Percentiles rank a stretch among this genome's conserved stretches.
These are phyloP conservation scores for Notarius lentiginosus DNA, from an alignment of 2,113 vertebrate species.

Conservation along the genomic window DNA sequence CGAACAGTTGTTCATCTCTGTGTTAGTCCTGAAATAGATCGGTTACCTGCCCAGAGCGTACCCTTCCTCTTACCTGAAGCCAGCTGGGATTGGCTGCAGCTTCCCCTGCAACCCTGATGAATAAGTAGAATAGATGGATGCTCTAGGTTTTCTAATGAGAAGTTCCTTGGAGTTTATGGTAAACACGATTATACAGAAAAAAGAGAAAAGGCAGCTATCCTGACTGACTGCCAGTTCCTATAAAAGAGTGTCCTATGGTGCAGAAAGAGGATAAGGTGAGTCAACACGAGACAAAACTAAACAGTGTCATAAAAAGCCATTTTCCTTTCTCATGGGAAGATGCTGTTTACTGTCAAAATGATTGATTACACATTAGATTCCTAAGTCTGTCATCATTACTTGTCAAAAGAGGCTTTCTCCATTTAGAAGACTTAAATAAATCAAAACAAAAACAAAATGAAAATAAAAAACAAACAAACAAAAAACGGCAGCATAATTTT, in stretches of 20 bases:
- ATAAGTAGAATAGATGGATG: background rate
- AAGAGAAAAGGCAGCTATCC: background rate
- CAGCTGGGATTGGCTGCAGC: too few species aligned
- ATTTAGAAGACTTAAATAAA: background rate
- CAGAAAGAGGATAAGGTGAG: background rate
- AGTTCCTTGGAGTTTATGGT: background rate
- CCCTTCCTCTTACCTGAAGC: too few species aligned
- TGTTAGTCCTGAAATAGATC: too few species aligned
- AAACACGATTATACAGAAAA: background rate
- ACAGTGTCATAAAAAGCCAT: background rate
- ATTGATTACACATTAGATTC: slow-evolving; percentile 11
- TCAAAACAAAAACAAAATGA: too few species aligned
- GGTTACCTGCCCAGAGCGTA: too few species aligned
- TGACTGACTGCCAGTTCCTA: background rate
- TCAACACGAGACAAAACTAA: background rate
- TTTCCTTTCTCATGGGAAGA: slow-evolving; percentile 2
- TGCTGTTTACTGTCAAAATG: background rate
- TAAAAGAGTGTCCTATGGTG: background rate
- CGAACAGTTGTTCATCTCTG: too few species aligned
- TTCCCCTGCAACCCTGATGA: too few species aligned
- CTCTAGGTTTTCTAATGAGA: background rate
- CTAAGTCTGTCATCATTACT: background rate
- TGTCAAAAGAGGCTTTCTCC: background rate
- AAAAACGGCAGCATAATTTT: background rate
- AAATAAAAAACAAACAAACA: background rate